phyloP scores from a whole-genome alignment of 2,888 invertebrate genomes.

The Ochlodes sylvanus region DNA sequence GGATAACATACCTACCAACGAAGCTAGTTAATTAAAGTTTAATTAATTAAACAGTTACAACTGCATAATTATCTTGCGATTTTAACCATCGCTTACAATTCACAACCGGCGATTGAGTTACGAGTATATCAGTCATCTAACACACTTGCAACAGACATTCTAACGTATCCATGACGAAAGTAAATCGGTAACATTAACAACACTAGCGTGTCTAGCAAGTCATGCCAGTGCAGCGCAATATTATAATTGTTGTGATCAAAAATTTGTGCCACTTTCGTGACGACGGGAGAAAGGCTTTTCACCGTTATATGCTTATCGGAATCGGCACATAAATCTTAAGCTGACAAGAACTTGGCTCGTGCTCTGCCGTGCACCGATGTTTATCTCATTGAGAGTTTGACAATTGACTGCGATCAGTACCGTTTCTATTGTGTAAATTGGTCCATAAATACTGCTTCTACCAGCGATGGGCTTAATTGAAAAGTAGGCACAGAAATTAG shows the following conservation, averaged over 20 bases:
- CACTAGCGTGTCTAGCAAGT: neutral
- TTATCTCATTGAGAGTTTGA: slow-evolving; percentile 20
- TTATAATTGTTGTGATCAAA: slow-evolving; percentile 8
- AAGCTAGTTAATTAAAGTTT: too few species aligned
- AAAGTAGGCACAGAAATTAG: neutral
- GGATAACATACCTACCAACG: too few species aligned
- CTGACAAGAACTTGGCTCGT: slow-evolving; percentile 24
- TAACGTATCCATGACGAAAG: neutral
- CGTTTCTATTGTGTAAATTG: slow-evolving; percentile 14
- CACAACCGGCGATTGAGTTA: too few species aligned
- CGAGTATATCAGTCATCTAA: too few species aligned
- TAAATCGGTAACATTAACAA: neutral
- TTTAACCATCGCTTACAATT: neutral
- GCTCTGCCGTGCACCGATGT: slow-evolving; percentile 18
- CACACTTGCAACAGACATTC: neutral
- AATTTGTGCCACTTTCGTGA: slow-evolving; percentile 7
- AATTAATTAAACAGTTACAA: too few species aligned
- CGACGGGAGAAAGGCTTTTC: slow-evolving; percentile 10
- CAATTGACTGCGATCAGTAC: slow-evolving; percentile 10
- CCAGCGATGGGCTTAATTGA: slow-evolving; percentile 2
- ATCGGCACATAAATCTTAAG: slow-evolving; percentile 10
- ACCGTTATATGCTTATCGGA: slow-evolving; percentile 4
- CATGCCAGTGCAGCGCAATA: slow-evolving; percentile 4
- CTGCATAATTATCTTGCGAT: too few species aligned
- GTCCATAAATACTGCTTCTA: slow-evolving; percentile 2